phyloP scores from a whole-genome alignment of 2,888 invertebrate species.

The Monoplex corrugatus region DNA sequence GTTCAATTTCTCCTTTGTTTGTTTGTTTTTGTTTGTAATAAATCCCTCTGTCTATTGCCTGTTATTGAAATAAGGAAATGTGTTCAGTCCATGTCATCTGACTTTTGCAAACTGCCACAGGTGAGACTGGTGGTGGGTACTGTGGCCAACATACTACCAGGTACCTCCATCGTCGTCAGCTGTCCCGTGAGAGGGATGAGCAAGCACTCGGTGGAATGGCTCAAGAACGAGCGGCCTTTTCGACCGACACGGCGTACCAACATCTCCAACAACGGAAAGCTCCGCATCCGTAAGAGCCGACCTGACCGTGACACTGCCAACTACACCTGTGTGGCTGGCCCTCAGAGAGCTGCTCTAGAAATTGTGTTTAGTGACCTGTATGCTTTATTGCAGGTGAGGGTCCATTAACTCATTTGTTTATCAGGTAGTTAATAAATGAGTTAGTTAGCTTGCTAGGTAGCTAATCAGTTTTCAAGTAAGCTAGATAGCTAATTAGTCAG shows the following conservation, averaged over 20 bases:
- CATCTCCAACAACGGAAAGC: slow-evolving; percentile 63
- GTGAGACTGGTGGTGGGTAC: slow-evolving; percentile 73
- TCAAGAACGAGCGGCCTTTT: slow-evolving; percentile 66
- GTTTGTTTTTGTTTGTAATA: too few species aligned
- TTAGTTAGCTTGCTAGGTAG: too few species aligned
- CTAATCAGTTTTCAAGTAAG: too few species aligned
- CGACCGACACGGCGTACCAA: slow-evolving; percentile 59
- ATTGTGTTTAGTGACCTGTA: slow-evolving; percentile 69
- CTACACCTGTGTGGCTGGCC: slow-evolving; percentile 75
- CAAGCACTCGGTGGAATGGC: slow-evolving; percentile 72
- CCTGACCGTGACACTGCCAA: slow-evolving; percentile 71
- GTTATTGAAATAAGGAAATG: too few species aligned
- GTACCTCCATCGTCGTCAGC: slow-evolving; percentile 71
- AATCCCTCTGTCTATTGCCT: too few species aligned
- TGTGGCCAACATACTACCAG: slow-evolving; percentile 71
- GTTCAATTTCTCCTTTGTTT: too few species aligned
- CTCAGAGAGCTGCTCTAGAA: slow-evolving; percentile 67
- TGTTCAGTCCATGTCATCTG: too few species aligned
- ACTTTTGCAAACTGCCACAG: too few species aligned
- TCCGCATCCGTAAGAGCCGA: slow-evolving; percentile 67
- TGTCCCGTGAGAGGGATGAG: slow-evolving; percentile 74
- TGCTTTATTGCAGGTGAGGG: too few species aligned
- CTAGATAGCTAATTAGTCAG: too few species aligned
- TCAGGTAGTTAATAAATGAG: too few species aligned
- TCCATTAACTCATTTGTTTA: too few species aligned